A percentile compares a stretch with the other conserved stretches of the same genome.
phyloP scores from a whole-genome alignment of 2,797 vertebrate genomes.

The Poecilia picta region DNA sequence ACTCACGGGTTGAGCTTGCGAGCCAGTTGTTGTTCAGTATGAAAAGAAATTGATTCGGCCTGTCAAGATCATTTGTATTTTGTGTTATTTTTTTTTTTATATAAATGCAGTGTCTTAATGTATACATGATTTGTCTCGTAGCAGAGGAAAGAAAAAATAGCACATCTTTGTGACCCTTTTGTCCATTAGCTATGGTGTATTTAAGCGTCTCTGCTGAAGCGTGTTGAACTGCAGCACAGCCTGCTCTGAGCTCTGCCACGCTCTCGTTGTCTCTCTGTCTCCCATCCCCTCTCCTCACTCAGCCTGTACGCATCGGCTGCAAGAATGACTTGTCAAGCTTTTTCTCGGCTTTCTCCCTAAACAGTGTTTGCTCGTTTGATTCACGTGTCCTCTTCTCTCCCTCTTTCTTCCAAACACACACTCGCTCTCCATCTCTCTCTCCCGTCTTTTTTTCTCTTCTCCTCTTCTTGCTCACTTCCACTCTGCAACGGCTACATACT shows the following conservation, averaged over 20 bases:
- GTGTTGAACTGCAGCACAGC: conserved; percentile 63
- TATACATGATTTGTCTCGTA: conserved; percentile 55
- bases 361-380: conserved; percentile 92
- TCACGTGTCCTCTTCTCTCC: conserved; percentile 81
- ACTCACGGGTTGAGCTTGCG: background rate
- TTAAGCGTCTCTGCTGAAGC: conserved; percentile 66
- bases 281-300: conserved; percentile 18
- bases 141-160: conserved; percentile 36
- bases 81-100: conserved; percentile 5
- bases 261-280: conserved; percentile 19
- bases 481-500: conserved; percentile 57
- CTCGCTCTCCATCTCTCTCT: conserved; percentile 65
- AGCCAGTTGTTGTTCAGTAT: background rate
- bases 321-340: conserved; percentile 86
- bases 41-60: conserved; percentile 28
- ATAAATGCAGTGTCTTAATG: conserved; percentile 46
- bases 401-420: conserved; percentile 75
- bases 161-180: conserved; percentile 42
- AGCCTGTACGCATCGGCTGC: conserved; percentile 69
- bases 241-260: conserved; percentile 50
- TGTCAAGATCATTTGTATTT: conserved; percentile 6
- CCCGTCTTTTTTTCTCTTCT: conserved; percentile 16
- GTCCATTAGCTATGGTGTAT: conserved; percentile 68
- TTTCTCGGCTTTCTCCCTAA: conserved; percentile 83
- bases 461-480: conserved; percentile 54